A percentile compares a stretch with the other conserved stretches of the same genome.
phyloP scores from a whole-genome alignment of 2,797 vertebrate genomes.

The Halcyon badia region DNA sequence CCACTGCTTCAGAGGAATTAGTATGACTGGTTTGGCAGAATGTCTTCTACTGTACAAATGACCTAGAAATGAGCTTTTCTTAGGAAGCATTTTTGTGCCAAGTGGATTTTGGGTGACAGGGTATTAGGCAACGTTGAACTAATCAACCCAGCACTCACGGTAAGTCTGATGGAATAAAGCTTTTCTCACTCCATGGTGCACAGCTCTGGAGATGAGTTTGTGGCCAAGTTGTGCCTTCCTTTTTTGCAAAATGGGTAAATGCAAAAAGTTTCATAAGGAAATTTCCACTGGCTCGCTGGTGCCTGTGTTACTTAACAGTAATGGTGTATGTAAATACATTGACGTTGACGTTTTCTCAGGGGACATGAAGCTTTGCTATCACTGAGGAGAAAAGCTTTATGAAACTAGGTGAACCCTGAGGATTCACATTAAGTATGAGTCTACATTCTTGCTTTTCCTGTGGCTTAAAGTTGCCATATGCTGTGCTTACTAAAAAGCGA shows the following conservation, averaged over 20 bases:
- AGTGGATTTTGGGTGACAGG: neutral
- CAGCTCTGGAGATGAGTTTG: neutral
- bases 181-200: neutral
- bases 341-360: neutral
- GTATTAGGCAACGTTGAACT: neutral
- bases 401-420: neutral
- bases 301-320: neutral
- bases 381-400: neutral
- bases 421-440: neutral
- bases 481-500: slow-evolving; percentile 8
- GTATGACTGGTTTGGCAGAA: neutral
- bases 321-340: neutral
- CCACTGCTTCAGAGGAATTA: neutral
- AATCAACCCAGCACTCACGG: neutral
- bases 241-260: neutral
- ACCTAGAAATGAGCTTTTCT: neutral
- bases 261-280: neutral
- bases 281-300: neutral
- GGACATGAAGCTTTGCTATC: neutral
- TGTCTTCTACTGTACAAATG: neutral
- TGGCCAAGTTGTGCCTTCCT: neutral
- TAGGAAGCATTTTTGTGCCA: neutral
- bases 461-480: neutral
- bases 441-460: neutral
- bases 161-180: slow-evolving; percentile 25